phyloP scores from a whole-genome alignment of 2,797 vertebrate genomes.

The Poeciliopsis infans region DNA sequence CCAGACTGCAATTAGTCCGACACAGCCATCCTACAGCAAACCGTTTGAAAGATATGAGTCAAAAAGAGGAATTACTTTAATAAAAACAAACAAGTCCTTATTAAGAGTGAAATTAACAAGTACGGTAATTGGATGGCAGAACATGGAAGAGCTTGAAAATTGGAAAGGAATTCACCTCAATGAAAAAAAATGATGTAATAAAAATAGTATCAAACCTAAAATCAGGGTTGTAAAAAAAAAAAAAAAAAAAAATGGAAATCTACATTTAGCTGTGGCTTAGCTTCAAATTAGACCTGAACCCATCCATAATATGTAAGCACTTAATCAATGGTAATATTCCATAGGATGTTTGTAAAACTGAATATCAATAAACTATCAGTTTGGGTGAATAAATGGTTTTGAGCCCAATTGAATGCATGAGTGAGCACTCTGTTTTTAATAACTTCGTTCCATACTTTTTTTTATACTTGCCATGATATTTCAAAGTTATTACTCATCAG shows the following conservation, averaged over 20 bases:
- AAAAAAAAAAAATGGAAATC: neutral
- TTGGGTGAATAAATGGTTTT: neutral
- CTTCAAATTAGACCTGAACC: neutral
- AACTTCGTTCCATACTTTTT: neutral
- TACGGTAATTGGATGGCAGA: neutral
- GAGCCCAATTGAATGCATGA: neutral
- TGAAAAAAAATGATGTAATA: neutral
- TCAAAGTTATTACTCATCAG: constrained; percentile 22
- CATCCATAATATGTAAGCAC: neutral
- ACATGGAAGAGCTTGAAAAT: neutral
- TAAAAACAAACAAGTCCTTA: neutral
- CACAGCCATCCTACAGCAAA: no score
- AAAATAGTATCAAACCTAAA: neutral
- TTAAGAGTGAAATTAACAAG: neutral
- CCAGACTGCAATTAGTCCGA: no score
- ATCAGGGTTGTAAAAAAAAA: neutral
- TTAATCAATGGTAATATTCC: neutral
- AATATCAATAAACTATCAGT: no score
- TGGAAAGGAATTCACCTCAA: neutral
- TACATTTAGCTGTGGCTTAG: neutral
- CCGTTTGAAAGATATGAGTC: neutral
- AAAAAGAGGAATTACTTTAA: neutral
- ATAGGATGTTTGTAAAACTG: neutral
- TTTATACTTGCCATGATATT: constrained; percentile 13
- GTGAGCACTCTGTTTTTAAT: neutral